phyloP scores from a whole-genome alignment of 1,140 invertebrate species.

The Galleria mellonella region DNA sequence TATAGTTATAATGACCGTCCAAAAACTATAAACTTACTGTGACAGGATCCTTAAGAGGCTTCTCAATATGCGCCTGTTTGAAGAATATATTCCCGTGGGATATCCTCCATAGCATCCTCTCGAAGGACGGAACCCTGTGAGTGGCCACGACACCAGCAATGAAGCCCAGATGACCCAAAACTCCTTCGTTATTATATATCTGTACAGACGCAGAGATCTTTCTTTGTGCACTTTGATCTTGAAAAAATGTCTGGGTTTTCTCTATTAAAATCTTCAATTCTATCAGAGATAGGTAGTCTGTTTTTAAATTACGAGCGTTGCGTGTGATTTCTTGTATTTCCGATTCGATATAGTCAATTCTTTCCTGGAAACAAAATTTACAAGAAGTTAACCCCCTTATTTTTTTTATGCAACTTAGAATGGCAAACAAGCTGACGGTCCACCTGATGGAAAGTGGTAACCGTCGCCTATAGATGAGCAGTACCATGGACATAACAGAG shows the following conservation, averaged over 20 bases:
- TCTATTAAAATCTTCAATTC: slow-evolving; percentile 92
- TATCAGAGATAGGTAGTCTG: slow-evolving; percentile 91
- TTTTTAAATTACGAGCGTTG: slow-evolving; percentile 92
- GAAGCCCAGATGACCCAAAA: slow-evolving; percentile 79
- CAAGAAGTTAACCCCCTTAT: too few species aligned
- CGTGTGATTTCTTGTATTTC: slow-evolving; percentile 92
- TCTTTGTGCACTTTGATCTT: slow-evolving; percentile 80
- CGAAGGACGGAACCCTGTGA: slow-evolving; percentile 85
- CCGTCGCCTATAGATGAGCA: too few species aligned
- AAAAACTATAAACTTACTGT: too few species aligned
- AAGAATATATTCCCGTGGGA: slow-evolving; percentile 92
- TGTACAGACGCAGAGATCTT: slow-evolving; percentile 79
- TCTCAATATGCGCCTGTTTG: slow-evolving; percentile 85
- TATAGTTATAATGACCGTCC: too few species aligned
- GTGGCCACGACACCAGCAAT: slow-evolving; percentile 79
- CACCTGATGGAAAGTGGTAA: too few species aligned
- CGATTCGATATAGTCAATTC: slow-evolving; percentile 91
- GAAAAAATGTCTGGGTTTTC: slow-evolving; percentile 93
- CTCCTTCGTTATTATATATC: slow-evolving; percentile 82
- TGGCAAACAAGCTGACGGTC: too few species aligned
- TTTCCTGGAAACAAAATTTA: slow-evolving; percentile 76
- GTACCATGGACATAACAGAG: too few species aligned
- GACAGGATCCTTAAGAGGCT: slow-evolving; percentile 88
- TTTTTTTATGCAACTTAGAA: too few species aligned
- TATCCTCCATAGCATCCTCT: slow-evolving; percentile 89